Conservation (phyloP, 1,140 invertebrate genomes). For the Sipha flava region DNA sequence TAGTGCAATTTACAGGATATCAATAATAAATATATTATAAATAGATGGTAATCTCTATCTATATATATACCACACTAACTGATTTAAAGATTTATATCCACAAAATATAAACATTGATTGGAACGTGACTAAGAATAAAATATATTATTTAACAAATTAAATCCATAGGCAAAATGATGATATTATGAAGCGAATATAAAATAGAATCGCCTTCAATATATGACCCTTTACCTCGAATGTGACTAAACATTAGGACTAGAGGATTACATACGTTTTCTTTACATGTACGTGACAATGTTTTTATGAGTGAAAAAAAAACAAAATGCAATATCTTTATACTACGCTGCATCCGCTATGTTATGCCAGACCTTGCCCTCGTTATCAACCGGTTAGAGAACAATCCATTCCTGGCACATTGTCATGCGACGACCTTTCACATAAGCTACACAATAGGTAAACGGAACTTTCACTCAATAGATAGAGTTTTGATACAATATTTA, state of each 20-base stretch:
- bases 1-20: too few species aligned
- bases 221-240: background rate
- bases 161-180: background rate
- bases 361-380: background rate
- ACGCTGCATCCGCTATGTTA: background rate
- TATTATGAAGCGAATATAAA: background rate
- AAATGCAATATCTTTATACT: background rate
- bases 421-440: background rate
- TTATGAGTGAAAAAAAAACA: background rate
- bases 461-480: background rate
- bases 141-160: background rate
- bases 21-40: too few species aligned
- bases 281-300: background rate
- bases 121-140: too few species aligned
- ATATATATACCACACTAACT: too few species aligned
- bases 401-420: background rate
- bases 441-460: background rate
- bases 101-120: too few species aligned
- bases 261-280: background rate
- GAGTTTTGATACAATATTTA: too few species aligned
- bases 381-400: background rate
- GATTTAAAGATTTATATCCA: too few species aligned
- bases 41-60: too few species aligned
- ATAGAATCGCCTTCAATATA: background rate
- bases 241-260: background rate